Evolutionary conservation across 92 coral and sea anemone genomes (phyloP), one percentile per base, ranked within the genome.

Genomic region (Epizoanthus rinbou): DNA sequence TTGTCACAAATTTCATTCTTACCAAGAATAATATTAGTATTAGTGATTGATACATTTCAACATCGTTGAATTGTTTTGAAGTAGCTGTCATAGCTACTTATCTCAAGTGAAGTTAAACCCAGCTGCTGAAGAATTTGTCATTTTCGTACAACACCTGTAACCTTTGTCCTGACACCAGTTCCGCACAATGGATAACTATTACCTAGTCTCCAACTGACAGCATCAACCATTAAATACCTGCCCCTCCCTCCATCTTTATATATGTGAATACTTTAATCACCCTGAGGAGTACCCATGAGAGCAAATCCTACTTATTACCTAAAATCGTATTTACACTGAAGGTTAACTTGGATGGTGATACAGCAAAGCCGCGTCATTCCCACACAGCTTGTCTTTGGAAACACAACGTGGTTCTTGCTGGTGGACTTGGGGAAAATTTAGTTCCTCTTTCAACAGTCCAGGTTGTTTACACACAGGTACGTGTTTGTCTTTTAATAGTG

Each of bases 311-410:
- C 56, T 47, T 71, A 31, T 14, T 47, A 33, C 14, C 8, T 18
- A 4, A 13, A 17, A 18, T 18, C 15, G 5, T 8, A 18, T 75
- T 25, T 74, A 21, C 64, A 45, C 69, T 5, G 5, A 54, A 92
- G 97, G 79, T 88, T 31, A 37, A 35, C 43, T 71, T 92, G 23
- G 67, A 71, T 60, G 97, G 92, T 60, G 88, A 88, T 37, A 33
- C 81, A 47, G 84, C 82, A 22, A 80, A 67, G 21, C 87, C 92
- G 17, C 92, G 98, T 62, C 94, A 93, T 85, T 93, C 98, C 13
- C 98, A 93, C 78, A 84, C 91, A 10, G 92, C 91, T 25, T 85
- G 92, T 62, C 76, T 69, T 2, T 93, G 98, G 98, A 85, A 74
- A 23, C 37, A 65, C 62, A 80, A 79, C 54, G 88, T 89, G 35